Conservation (phyloP, 2,888 invertebrate genomes). For the Chymomyza amoena region DNA sequence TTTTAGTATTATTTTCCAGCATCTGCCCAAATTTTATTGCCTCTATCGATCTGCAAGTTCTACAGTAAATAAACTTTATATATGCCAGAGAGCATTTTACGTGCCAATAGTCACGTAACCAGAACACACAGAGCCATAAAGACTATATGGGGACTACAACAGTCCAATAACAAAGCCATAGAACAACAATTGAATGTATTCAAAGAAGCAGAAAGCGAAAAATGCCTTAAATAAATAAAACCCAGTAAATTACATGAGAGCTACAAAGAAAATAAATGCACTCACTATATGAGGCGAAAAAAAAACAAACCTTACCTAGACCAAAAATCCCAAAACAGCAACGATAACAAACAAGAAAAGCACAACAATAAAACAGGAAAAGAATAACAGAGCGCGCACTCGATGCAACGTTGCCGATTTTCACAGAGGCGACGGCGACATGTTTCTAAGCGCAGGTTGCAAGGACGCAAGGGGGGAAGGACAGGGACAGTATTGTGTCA, state of each 20-base stretch:
- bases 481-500: slow-evolving; percentile 54
- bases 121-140: slow-evolving; percentile 24
- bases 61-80: background rate
- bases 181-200: slow-evolving; percentile 32
- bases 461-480: too few species aligned
- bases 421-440: slow-evolving; percentile 47
- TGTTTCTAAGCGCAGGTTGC: slow-evolving; percentile 31
- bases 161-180: slow-evolving; percentile 28
- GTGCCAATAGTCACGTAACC: slow-evolving; percentile 47
- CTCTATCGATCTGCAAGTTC: background rate
- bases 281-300: slow-evolving; percentile 21
- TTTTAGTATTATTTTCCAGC: too few species aligned
- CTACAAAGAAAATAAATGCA: background rate
- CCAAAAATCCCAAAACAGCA: slow-evolving; percentile 11
- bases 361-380: slow-evolving; percentile 1
- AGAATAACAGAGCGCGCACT: background rate
- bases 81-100: slow-evolving; percentile 8
- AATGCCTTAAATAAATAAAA: slow-evolving; percentile 63
- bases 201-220: slow-evolving; percentile 38
- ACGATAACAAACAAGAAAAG: slow-evolving; percentile 28
- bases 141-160: slow-evolving; percentile 3
- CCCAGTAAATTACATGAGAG: slow-evolving; percentile 36
- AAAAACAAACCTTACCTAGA: slow-evolving; percentile 25
- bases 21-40: background rate
- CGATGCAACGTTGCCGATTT: slow-evolving; percentile 58